These are phyloP conservation scores for Sciaenops ocellatus DNA, from an alignment of 2,797 vertebrate species.

Conservation along the genomic window DNA sequence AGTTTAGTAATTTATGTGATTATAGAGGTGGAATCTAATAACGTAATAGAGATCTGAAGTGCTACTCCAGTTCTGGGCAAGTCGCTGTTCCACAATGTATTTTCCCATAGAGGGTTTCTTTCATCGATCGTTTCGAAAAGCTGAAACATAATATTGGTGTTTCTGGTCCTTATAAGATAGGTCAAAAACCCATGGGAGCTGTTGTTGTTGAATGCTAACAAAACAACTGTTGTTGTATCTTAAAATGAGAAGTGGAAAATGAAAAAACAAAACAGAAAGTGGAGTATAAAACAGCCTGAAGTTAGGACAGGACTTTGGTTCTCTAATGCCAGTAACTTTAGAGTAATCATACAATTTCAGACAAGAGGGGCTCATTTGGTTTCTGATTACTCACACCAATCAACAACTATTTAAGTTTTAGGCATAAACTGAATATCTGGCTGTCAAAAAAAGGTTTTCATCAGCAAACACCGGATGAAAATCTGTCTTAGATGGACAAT, in stretches of 20 bases:
- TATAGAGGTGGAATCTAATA: constrained; percentile 3
- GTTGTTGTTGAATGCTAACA: neutral
- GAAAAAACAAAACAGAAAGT: neutral
- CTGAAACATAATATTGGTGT: constrained; percentile 9
- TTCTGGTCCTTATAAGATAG: neutral
- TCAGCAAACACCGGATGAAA: neutral
- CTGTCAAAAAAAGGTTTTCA: neutral
- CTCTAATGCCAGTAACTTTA: neutral
- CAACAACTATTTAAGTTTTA: neutral
- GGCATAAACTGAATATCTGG: neutral
- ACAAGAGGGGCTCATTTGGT: neutral
- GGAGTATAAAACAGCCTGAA: neutral
- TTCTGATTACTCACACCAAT: neutral
- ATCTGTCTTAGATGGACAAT: neutral
- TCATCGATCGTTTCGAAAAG: constrained; percentile 3
- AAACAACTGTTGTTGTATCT: neutral
- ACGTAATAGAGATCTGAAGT: neutral
- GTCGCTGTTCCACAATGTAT: constrained; percentile 4
- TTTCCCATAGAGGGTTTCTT: constrained; percentile 2
- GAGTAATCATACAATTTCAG: neutral
- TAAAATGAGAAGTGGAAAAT: constrained; percentile 2
- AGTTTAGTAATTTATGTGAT: neutral
- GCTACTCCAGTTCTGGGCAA: neutral
- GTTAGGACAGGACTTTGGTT: neutral
- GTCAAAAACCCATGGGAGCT: neutral